These are phyloP conservation scores for Chloroclysta siterata DNA, from an alignment of 2,888 invertebrate genomes.

Conservation along the genomic window DNA sequence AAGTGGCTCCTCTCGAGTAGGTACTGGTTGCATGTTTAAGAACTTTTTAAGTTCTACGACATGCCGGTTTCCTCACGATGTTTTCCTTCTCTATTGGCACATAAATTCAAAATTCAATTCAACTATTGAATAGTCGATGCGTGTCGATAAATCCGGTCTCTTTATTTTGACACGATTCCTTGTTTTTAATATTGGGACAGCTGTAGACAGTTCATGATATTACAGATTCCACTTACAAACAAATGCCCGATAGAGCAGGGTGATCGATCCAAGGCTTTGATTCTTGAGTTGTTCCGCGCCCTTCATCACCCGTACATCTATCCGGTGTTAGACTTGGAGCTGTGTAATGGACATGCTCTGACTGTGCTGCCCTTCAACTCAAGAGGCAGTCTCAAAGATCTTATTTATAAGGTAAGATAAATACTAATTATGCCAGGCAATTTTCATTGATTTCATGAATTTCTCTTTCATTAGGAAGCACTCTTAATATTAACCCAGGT, in stretches of 20 bases:
- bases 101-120: too few species aligned
- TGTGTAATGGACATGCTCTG: conserved; percentile 88
- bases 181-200: too few species aligned
- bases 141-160: too few species aligned
- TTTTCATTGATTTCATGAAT: background rate
- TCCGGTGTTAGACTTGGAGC: conserved; percentile 94
- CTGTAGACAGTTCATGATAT: conserved; percentile 11
- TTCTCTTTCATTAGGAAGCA: too few species aligned
- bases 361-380: conserved; percentile 93
- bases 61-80: too few species aligned
- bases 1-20: too few species aligned
- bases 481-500: too few species aligned
- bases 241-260: conserved; percentile 88
- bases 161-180: too few species aligned
- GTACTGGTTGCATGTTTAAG: too few species aligned
- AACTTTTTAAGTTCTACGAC: too few species aligned
- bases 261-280: conserved; percentile 86
- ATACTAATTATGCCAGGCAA: background rate
- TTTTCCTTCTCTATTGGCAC: too few species aligned
- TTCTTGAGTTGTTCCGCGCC: conserved; percentile 92
- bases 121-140: too few species aligned
- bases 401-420: conserved; percentile 90
- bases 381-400: conserved; percentile 94
- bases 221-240: conserved; percentile 84
- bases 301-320: conserved; percentile 97